These are phyloP conservation scores for Coranthus polyacanthus DNA, from an alignment of 2,797 vertebrate genomes.

Conservation along the genomic window DNA sequence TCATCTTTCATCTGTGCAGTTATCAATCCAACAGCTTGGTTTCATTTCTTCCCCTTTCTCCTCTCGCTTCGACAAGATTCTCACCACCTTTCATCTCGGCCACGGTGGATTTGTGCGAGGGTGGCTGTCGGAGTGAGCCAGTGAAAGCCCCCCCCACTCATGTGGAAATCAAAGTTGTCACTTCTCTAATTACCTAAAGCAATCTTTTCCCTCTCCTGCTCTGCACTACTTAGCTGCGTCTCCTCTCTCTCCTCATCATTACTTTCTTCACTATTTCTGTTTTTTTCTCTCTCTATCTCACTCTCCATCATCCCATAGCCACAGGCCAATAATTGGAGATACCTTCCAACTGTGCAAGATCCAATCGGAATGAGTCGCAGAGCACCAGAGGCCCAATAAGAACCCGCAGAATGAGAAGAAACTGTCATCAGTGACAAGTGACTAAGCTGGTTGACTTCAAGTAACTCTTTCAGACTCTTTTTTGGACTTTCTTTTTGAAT, in stretches of 20 bases:
- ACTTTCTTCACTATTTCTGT: conserved; percentile 38
- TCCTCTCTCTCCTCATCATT: conserved; percentile 44
- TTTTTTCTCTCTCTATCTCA: conserved; percentile 38
- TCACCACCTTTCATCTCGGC: conserved; percentile 66
- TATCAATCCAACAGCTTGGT: conserved; percentile 60
- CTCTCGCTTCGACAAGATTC: conserved; percentile 38
- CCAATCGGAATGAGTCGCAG: conserved; percentile 66
- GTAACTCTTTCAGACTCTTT: conserved; percentile 26
- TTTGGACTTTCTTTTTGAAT: conserved; percentile 10
- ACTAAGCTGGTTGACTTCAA: conserved; percentile 44
- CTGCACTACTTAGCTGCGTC: conserved; percentile 48
- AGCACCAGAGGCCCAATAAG: conserved; percentile 66
- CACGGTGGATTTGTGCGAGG: conserved; percentile 59
- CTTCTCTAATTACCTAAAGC: conserved; percentile 82
- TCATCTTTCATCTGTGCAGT: conserved; percentile 64
- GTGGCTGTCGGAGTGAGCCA: conserved; percentile 50
- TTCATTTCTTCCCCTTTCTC: conserved; percentile 24
- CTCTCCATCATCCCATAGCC: conserved; percentile 64
- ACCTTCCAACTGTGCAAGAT: conserved; percentile 75
- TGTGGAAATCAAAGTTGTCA: conserved; percentile 80
- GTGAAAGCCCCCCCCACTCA: conserved; percentile 29
- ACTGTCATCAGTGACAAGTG: conserved; percentile 52
- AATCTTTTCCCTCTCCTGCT: conserved; percentile 73
- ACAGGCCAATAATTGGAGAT: conserved; percentile 76
- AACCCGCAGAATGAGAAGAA: conserved; percentile 33